phyloP scores from a whole-genome alignment of 2,888 invertebrate species.

The Hypomecis atomaria region DNA sequence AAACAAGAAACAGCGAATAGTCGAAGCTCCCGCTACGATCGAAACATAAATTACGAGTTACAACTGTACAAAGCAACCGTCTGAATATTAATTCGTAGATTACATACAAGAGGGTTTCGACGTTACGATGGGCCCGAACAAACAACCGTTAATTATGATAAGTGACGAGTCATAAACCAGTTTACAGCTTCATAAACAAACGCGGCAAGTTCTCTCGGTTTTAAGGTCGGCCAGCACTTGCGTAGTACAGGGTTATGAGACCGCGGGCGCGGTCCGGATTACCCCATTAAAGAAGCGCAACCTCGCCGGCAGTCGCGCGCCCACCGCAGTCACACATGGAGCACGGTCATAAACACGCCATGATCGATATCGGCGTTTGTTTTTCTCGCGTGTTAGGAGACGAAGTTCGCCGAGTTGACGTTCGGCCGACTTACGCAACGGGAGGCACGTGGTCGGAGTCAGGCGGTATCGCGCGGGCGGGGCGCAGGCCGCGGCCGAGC shows the following conservation, averaged over 20 bases:
- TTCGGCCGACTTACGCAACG: conserved; percentile 75
- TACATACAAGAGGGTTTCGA: conserved; percentile 44
- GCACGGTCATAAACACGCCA: conserved; percentile 62
- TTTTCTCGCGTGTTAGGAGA: conserved; percentile 75
- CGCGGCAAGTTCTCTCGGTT: conserved; percentile 58
- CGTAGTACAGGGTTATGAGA: conserved; percentile 67
- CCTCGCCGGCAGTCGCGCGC: conserved; percentile 52
- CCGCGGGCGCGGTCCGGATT: conserved; percentile 74
- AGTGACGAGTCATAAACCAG: conserved; percentile 45
- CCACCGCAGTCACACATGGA: conserved; percentile 54
- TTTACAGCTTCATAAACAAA: conserved; percentile 66
- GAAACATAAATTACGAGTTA: conserved; percentile 50
- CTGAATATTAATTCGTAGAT: conserved; percentile 52
- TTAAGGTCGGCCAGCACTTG: conserved; percentile 76
- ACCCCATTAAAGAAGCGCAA: conserved; percentile 65
- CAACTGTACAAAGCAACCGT: conserved; percentile 44
- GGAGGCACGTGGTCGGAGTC: conserved; percentile 62
- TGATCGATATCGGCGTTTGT: conserved; percentile 74
- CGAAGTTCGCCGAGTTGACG: conserved; percentile 61
- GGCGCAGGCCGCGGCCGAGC: conserved; percentile 36
- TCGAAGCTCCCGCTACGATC: conserved; percentile 38
- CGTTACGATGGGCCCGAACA: conserved; percentile 43
- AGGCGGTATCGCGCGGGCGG: conserved; percentile 29
- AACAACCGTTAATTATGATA: conserved; percentile 45
- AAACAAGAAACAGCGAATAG: conserved; percentile 10